phyloP scores from a whole-genome alignment of 2,888 invertebrate genomes.

The Shargacucullia verbasci region DNA sequence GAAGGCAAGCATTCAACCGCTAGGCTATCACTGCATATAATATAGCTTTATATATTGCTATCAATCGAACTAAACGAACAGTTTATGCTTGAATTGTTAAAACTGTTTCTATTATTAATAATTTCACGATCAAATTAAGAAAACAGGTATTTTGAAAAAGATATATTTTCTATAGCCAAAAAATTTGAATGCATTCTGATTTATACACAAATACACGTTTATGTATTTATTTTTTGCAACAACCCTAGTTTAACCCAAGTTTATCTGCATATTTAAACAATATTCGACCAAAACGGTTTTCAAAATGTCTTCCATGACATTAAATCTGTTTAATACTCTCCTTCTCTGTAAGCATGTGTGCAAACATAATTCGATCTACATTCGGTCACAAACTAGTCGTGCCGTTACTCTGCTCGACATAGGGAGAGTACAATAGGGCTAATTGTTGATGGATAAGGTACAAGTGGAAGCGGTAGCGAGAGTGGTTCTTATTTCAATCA shows the following conservation, averaged over 20 bases:
- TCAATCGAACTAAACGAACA: too few relatives aligned
- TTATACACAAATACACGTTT: too few relatives aligned
- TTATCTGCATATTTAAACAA: slow-evolving; percentile 22
- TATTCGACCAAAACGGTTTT: slow-evolving; percentile 20
- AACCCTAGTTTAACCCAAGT: not conserved
- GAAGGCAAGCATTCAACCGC: too few relatives aligned
- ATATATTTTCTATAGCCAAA: too few relatives aligned
- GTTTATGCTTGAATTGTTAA: too few relatives aligned
- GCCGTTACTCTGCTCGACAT: slow-evolving; percentile 32
- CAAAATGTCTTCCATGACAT: slow-evolving; percentile 54
- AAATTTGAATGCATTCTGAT: too few relatives aligned
- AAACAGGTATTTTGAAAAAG: too few relatives aligned
- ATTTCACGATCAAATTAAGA: too few relatives aligned
- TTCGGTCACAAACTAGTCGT: slow-evolving; percentile 57
- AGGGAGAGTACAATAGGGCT: slow-evolving; percentile 77
- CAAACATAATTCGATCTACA: slow-evolving; percentile 81
- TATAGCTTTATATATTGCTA: too few relatives aligned
- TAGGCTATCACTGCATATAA: too few relatives aligned
- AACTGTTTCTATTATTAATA: too few relatives aligned
- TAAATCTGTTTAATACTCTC: slow-evolving; percentile 52
- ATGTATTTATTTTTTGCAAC: too few relatives aligned
- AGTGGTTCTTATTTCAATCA: not conserved
- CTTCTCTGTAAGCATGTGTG: slow-evolving; percentile 70
- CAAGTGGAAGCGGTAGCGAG: slow-evolving; percentile 50
- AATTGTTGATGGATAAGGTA: slow-evolving; percentile 58